A percentile compares a stretch with the other conserved stretches of the same genome.
phyloP scores from a whole-genome alignment of 2,113 vertebrate genomes.

The Illadopsis cleaveri region DNA sequence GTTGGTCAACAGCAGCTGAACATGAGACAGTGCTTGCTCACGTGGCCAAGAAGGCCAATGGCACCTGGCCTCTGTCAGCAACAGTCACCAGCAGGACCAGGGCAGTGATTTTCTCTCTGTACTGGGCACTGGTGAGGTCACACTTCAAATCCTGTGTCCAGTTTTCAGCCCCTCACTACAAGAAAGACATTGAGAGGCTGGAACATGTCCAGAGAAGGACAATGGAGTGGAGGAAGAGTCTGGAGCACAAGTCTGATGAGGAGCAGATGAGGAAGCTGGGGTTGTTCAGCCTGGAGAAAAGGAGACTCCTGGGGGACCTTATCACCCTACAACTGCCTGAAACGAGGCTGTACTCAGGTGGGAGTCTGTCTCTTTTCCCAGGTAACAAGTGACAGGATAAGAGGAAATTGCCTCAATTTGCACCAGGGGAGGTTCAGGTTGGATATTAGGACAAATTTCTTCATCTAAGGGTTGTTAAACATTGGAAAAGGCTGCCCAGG shows the following conservation, averaged over 20 bases:
- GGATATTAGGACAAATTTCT: neutral
- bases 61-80: neutral
- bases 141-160: neutral
- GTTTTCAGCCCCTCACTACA: neutral
- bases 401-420: neutral
- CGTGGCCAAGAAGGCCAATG: neutral
- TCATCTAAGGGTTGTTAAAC: neutral
- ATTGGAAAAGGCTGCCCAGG: neutral
- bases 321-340: too few species aligned
- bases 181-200: neutral
- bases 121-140: neutral
- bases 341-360: neutral
- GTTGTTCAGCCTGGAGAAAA: neutral
- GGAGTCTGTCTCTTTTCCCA: fast-evolving
- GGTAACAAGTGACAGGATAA: neutral
- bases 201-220: fast-evolving
- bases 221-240: fast-evolving
- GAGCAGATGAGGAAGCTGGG: neutral
- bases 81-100: neutral
- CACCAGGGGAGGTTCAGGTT: neutral
- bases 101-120: fast-evolving
- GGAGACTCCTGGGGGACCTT: fast-evolving
- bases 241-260: neutral
- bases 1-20: neutral
- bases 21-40: neutral